phyloP scores from a whole-genome alignment of 2,888 invertebrate species.

The Halocaridina rubra region DNA sequence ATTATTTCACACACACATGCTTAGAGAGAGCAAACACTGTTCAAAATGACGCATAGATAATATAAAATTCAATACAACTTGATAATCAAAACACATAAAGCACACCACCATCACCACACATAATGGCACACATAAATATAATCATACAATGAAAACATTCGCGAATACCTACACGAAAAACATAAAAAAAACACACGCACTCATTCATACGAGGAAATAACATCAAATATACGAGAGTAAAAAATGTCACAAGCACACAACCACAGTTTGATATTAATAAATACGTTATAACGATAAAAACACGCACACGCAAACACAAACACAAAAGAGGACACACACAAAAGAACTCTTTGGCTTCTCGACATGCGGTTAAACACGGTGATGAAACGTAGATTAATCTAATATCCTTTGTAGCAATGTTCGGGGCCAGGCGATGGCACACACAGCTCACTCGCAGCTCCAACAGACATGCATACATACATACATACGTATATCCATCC shows the following conservation, averaged over 20 bases:
- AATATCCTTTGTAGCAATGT: slow-evolving; percentile 33
- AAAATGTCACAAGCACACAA: neutral
- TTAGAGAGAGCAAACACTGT: too few relatives aligned
- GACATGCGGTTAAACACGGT: neutral
- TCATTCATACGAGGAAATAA: neutral
- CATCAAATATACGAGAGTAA: neutral
- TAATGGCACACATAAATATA: neutral
- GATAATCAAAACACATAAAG: too few relatives aligned
- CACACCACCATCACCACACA: too few relatives aligned
- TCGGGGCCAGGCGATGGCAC: too few relatives aligned
- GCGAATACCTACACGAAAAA: neutral
- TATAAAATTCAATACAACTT: too few relatives aligned
- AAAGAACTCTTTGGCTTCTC: too few relatives aligned
- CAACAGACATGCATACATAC: too few relatives aligned
- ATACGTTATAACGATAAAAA: neutral
- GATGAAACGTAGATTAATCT: slow-evolving; percentile 28
- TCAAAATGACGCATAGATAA: too few relatives aligned
- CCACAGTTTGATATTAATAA: too few relatives aligned
- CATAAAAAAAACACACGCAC: neutral
- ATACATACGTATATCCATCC: too few relatives aligned
- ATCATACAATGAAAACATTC: neutral
- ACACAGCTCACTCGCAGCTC: too few relatives aligned
- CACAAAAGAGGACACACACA: neutral
- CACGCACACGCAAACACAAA: neutral
- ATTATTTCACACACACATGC: too few relatives aligned